Conservation (phyloP, 2,113 vertebrate genomes). For the Otis tarda region DNA sequence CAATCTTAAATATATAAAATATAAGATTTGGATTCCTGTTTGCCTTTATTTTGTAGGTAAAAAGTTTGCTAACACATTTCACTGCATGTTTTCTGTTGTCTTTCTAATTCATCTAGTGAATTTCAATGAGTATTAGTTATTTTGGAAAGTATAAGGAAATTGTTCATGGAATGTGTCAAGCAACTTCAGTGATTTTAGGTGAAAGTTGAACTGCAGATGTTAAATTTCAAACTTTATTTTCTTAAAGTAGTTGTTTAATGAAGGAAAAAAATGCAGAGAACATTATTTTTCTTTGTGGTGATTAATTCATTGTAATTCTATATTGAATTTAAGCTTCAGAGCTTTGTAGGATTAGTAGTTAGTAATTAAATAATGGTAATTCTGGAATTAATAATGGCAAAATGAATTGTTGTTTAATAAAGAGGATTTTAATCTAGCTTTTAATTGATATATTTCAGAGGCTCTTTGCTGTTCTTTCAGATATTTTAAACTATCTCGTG, state of each 20-base stretch:
- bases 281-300: background rate
- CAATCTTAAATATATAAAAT: background rate
- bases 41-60: background rate
- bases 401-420: background rate
- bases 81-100: background rate
- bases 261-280: background rate
- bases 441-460: background rate
- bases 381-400: background rate
- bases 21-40: background rate
- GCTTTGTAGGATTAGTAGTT: background rate
- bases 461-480: background rate
- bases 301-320: background rate
- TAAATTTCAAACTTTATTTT: background rate
- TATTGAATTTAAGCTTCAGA: background rate
- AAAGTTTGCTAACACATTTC: background rate
- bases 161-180: background rate
- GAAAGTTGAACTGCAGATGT: background rate
- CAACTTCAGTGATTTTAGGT: background rate
- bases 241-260: background rate
- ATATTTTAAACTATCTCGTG: background rate
- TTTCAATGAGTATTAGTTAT: background rate
- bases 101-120: background rate
- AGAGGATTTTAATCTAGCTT: background rate
- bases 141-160: background rate
- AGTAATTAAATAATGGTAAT: background rate